Base-by-base conservation (phyloP, 53 echinoderm and acorn worm species). In the Stichopus horrens region DNA sequence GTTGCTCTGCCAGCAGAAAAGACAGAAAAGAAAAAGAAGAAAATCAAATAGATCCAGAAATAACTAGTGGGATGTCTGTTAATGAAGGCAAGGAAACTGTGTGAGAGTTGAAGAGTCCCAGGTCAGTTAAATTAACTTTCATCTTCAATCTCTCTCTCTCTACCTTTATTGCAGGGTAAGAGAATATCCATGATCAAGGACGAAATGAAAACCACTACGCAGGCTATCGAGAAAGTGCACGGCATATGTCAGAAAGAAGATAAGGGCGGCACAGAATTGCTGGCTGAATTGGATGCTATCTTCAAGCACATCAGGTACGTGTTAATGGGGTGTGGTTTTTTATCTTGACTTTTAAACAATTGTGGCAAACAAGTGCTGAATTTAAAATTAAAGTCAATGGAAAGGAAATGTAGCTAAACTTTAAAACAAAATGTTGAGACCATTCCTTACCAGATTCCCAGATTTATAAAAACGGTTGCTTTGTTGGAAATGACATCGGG, bases 161-260 rank as follows among this genome's bases (percentile, higher is more conserved):
- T 1, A 53, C 19, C 65, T 59, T 66, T 9, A 37, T 63, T 68
- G 68, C 89, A 95, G 98, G 98, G 95, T 14, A 94, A 95, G 76
- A 93, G 98, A 55, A 91, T 91, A 57, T 94, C 95, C 0, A 80
- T 97, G 22, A 97, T 91, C 60, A 97, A 95, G 78, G 95, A 95
- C 53, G 98, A 97, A 86, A 81, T 97, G 88, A 97, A 95, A 76
- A 86, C 93, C 4, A 97, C 98, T 2, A 92, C 91, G 2, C 83
- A 92, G 77, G 98, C 95, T 20, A 95, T 97, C 9, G 98, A 97
- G 75, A 97, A 95, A 88, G 93, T 90, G 7, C 94, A 97, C 82
- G 83, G 66, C 19, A 97, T 97, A 76, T 95, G 98, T 86, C 92
- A 92, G 66, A 88, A 90, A 58, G 94, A 95, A 74, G 94, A 94